Evolutionary conservation across 2,113 vertebrate species (phyloP).

Genomic region (Symphodus melops): DNA sequence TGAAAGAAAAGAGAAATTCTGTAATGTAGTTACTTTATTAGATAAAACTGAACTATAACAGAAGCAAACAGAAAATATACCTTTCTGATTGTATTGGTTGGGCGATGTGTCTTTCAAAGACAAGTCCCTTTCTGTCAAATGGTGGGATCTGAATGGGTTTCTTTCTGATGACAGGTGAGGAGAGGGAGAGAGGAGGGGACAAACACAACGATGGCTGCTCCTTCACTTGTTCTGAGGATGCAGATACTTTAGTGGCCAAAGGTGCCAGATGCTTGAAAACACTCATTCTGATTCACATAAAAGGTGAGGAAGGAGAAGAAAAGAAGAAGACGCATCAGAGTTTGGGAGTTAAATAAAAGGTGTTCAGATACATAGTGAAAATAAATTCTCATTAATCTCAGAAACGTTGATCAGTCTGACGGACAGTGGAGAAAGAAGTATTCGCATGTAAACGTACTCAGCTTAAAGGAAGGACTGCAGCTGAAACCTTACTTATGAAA

Average conservation of each 20-base stretch:
- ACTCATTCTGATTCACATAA: constrained; percentile 65
- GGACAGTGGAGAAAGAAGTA: neutral
- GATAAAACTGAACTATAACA: constrained; percentile 1
- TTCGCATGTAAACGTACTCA: neutral
- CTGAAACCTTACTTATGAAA: too few species aligned
- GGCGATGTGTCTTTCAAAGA: constrained; percentile 38
- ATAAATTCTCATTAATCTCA: neutral
- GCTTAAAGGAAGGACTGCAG: too few species aligned
- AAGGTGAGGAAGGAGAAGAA: constrained; percentile 1
- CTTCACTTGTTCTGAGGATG: constrained; percentile 43
- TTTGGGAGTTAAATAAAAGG: neutral
- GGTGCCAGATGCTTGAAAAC: constrained; percentile 56
- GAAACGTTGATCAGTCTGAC: neutral
- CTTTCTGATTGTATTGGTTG: constrained; percentile 37
- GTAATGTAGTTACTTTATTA: neutral
- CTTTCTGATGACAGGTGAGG: constrained; percentile 80
- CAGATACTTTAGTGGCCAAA: constrained; percentile 51
- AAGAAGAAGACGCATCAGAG: neutral
- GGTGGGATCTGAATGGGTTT: constrained; percentile 79
- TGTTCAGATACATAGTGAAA: too few species aligned
- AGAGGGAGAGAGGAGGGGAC: constrained; percentile 68
- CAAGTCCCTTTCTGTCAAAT: constrained; percentile 68
- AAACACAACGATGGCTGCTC: constrained; percentile 43
- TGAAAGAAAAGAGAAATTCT: constrained; percentile 15
- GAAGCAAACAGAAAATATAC: constrained; percentile 36